These are phyloP conservation scores for Aleiodes leptofemur DNA, from an alignment of 2,888 invertebrate genomes.

Conservation along the genomic window DNA sequence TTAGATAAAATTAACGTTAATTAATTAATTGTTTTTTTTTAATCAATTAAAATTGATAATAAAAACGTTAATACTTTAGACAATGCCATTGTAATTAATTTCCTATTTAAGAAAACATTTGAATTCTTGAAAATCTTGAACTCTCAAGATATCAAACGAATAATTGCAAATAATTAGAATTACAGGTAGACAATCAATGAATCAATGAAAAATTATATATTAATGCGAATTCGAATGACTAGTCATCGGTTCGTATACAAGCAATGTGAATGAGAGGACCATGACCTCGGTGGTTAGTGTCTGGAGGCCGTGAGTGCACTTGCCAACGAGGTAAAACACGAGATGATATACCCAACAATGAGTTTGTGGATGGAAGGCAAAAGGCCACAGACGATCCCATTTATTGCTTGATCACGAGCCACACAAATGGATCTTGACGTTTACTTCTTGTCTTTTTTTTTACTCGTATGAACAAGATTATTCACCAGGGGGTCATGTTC, in stretches of 20 bases:
- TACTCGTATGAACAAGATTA: not conserved
- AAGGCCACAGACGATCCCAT: conserved; percentile 39
- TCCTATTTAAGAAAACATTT: too few relatives aligned
- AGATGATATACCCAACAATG: conserved; percentile 22
- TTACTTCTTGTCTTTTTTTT: not conserved
- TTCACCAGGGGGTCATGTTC: too few relatives aligned
- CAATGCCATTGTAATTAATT: too few relatives aligned
- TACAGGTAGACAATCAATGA: not conserved
- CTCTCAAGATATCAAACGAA: too few relatives aligned
- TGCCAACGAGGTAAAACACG: conserved; percentile 23
- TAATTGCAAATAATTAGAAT: too few relatives aligned
- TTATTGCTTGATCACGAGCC: conserved; percentile 44
- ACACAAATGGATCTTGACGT: conserved; percentile 5
- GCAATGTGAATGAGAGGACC: conserved; percentile 40
- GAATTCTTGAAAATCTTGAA: too few relatives aligned
- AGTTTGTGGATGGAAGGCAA: conserved; percentile 14
- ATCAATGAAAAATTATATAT: not conserved
- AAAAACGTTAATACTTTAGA: too few relatives aligned
- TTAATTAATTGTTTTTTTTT: too few relatives aligned
- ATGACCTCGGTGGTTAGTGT: conserved; percentile 45
- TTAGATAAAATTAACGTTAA: too few relatives aligned
- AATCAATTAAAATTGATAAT: too few relatives aligned
- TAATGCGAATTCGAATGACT: conserved; percentile 14
- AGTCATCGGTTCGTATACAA: conserved; percentile 33
- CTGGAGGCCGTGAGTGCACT: conserved; percentile 44